Conservation (phyloP, 2,797 vertebrate genomes). For the Pseudomugil tenellus region DNA sequence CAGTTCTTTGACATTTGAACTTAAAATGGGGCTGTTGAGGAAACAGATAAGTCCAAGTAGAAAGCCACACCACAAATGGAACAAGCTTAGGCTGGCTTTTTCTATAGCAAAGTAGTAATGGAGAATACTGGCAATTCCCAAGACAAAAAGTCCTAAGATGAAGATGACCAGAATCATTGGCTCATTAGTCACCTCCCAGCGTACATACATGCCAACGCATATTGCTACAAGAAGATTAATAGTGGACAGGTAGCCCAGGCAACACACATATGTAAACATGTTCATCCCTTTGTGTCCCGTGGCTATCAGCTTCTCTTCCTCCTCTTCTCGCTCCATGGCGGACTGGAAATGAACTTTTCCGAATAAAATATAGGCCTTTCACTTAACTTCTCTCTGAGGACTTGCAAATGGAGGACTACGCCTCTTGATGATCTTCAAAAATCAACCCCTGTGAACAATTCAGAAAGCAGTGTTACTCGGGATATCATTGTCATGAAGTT, state of each 20-base stretch:
- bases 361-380: constrained; percentile 4
- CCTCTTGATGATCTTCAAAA: constrained; percentile 32
- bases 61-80: constrained; percentile 97
- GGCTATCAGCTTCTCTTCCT: constrained; percentile 82
- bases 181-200: constrained; percentile 94
- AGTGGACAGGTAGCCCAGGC: constrained; percentile 93
- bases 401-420: constrained; percentile 23
- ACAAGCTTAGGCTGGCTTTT: constrained; percentile 92
- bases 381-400: neutral
- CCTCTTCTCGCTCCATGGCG: constrained; percentile 69
- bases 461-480: neutral
- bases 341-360: neutral
- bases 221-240: constrained; percentile 92
- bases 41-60: constrained; percentile 96
- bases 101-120: constrained; percentile 99
- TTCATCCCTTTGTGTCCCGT: constrained; percentile 80
- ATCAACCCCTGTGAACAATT: constrained; percentile 69
- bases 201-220: constrained; percentile 94
- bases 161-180: constrained; percentile 95
- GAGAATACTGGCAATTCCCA: constrained; percentile 95
- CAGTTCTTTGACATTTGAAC: constrained; percentile 89
- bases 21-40: constrained; percentile 89
- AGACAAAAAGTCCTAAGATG: constrained; percentile 95
- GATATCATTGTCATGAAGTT: neutral
- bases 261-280: constrained; percentile 91